phyloP scores from a whole-genome alignment of 2,113 vertebrate species.

The Entomyzon cyanotis region DNA sequence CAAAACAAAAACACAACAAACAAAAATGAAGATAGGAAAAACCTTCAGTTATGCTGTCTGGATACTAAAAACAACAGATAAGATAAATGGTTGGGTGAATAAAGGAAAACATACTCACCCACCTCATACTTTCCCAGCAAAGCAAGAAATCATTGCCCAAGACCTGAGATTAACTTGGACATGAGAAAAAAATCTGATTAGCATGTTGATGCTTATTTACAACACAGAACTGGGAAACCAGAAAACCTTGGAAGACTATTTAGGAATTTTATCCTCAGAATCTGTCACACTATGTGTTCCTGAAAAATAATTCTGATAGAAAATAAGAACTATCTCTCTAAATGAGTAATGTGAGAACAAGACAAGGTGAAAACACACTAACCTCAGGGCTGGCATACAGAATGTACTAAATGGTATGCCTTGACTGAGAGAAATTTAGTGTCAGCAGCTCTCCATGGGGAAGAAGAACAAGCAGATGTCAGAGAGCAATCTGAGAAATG shows the following conservation, averaged over 20 bases:
- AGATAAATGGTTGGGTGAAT: not conserved
- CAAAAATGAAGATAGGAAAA: not conserved
- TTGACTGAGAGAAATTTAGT: not conserved
- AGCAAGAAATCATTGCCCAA: not conserved
- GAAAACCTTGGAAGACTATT: not conserved
- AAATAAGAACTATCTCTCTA: constrained; percentile 5
- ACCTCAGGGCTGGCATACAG: not conserved
- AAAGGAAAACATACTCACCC: not conserved
- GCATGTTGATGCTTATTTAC: not conserved
- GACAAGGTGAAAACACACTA: not conserved
- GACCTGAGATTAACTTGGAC: not conserved
- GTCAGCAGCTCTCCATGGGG: not conserved
- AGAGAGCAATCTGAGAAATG: not conserved
- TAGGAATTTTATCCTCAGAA: not conserved
- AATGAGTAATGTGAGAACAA: not conserved
- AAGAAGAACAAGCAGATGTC: not conserved
- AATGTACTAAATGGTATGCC: not conserved
- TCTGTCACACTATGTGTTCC: not conserved
- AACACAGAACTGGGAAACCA: not conserved
- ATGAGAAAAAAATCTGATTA: not conserved
- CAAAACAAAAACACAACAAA: not conserved
- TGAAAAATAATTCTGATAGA: constrained; percentile 3
- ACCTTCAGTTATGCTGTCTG: not conserved
- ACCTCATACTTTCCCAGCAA: not conserved
- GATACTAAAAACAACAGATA: not conserved